These are phyloP conservation scores for Geotria australis DNA, from an alignment of 2,797 vertebrate species.

Conservation along the genomic window DNA sequence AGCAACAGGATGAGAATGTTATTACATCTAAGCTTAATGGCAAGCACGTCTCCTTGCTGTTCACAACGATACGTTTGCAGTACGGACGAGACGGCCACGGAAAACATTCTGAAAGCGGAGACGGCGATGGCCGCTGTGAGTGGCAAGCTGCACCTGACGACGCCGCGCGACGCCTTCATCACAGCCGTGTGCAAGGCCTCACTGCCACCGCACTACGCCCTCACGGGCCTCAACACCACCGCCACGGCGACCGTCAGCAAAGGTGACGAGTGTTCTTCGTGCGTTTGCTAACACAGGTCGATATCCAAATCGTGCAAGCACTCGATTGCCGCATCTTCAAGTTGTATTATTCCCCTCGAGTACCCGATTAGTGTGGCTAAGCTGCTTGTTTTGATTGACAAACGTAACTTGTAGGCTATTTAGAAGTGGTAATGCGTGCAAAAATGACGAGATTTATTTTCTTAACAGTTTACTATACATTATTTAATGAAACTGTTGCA, in stretches of 20 bases:
- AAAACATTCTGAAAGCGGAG: constrained; percentile 93
- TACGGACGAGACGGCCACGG: constrained; percentile 83
- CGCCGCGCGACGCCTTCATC: constrained; percentile 88
- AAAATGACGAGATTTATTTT: no score
- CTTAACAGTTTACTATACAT: no score
- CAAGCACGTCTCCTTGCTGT: neutral
- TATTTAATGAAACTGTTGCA: no score
- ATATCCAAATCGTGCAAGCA: no score
- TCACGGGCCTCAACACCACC: constrained; percentile 55
- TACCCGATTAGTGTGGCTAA: no score
- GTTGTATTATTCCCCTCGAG: no score
- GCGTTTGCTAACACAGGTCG: no score
- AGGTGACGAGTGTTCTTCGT: no score
- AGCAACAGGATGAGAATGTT: neutral
- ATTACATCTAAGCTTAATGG: neutral
- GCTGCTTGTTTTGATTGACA: no score
- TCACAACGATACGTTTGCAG: constrained; percentile 11
- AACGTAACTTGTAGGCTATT: no score
- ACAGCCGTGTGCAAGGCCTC: constrained; percentile 95
- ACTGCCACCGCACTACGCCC: constrained; percentile 72
- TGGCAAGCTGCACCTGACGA: constrained; percentile 63
- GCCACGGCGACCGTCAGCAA: constrained; percentile 19
- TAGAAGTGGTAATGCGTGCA: no score
- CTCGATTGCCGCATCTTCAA: no score
- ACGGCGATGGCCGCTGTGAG: constrained; percentile 78